These are phyloP conservation scores for Ectobius pallidus DNA, from an alignment of 2,888 invertebrate species.

Conservation along the genomic window DNA sequence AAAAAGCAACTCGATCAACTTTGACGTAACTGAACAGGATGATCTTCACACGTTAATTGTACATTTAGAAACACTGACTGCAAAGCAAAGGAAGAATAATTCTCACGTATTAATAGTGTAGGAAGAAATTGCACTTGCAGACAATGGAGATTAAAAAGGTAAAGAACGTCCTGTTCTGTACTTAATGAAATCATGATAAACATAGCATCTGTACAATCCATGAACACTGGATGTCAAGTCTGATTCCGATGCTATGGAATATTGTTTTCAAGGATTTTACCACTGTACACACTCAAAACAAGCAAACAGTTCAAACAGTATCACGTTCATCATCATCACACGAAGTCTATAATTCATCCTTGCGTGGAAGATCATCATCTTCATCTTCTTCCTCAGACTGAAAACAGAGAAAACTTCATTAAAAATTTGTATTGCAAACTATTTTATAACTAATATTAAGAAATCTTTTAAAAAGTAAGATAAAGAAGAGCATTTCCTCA, in stretches of 20 bases:
- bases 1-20: background rate
- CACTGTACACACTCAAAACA: conserved; percentile 9
- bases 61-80: conserved; percentile 6
- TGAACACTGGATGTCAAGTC: background rate
- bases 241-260: background rate
- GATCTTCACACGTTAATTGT: background rate
- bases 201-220: background rate
- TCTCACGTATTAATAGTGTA: background rate
- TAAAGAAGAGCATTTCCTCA: background rate
- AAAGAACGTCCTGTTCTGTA: background rate
- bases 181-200: background rate
- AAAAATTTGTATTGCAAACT: background rate
- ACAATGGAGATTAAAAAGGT: background rate
- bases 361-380: conserved; percentile 73
- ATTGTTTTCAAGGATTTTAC: conserved; percentile 13
- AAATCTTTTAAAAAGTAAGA: background rate
- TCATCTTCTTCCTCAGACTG: conserved; percentile 70
- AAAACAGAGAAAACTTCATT: conserved; percentile 41
- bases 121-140: background rate
- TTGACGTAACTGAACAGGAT: background rate
- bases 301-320: background rate
- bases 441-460: background rate
- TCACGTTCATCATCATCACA: background rate
- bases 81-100: background rate
- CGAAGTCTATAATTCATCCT: conserved; percentile 75